Evolutionary conservation across 1,140 invertebrate genomes (phyloP), one percentile per base, ranked within the genome.

Genomic region (Riptortus pedestris): DNA sequence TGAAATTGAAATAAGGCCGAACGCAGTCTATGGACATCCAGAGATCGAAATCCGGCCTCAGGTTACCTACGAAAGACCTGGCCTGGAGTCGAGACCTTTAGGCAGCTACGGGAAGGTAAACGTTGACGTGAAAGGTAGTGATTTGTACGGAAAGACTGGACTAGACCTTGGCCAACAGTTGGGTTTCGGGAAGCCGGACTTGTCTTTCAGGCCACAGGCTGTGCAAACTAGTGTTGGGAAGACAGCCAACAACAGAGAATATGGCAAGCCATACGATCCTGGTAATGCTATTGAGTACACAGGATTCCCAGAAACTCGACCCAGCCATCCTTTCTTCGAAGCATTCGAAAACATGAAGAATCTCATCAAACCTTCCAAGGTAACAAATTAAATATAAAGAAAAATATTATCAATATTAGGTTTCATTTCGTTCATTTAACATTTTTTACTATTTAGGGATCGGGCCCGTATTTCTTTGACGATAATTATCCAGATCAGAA

Each of bases 261-360:
- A 38, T 14, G 31, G 31, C 5, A 38, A 38, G 14, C 31, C 31
- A 5, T 38, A 38, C 31, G 31, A 38, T 14, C 31, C 31, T 14
- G 31, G 31, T 14, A 38, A 38, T 38, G 31, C 31, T 14, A 14
- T 55, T 2, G 51, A 26, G 0, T 55, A 27, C 22, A 55, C 20
- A 4, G 51, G 51, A 2, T 55, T 24, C 22, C 51, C 51, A 14
- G 51, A 55, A 4, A 24, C 1, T 0, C 22, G 24, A 27, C 51
- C 51, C 2, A 55, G 26, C 14, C 51, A 55, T 14, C 51, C 51
- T 7, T 55, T 24, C 51, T 55, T 24, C 51, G 51, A 55, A 26
- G 51, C 20, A 18, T 55, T 3, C 24, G 51, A 55, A 24, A 55
- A 55, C 22, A 9, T 55, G 18, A 55, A 55, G 51, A 55, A 55